phyloP scores from a whole-genome alignment of 1,140 invertebrate species.

The Lithobius niger region DNA sequence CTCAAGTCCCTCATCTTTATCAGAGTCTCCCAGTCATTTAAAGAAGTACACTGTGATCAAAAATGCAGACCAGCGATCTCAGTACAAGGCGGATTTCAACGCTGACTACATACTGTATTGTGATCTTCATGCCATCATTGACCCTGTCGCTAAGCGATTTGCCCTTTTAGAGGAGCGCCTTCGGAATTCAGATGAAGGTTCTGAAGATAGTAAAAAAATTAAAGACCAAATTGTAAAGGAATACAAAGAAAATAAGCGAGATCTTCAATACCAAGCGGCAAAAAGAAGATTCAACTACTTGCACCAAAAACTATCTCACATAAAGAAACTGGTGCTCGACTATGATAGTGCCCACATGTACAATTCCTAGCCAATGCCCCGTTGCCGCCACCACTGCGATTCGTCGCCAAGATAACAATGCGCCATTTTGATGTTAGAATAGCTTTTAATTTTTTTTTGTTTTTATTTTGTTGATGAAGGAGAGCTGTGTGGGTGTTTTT shows the following conservation, averaged over 20 bases:
- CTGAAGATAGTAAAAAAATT: slow-evolving; percentile 42
- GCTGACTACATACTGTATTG: slow-evolving; percentile 70
- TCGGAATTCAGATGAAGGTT: slow-evolving; percentile 36
- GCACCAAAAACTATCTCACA: slow-evolving; percentile 76
- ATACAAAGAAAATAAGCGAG: slow-evolving; percentile 60
- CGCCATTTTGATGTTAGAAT: no score
- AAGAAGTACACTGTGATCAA: slow-evolving; percentile 62
- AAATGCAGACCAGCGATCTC: slow-evolving; percentile 53
- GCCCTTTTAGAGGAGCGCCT: slow-evolving; percentile 51
- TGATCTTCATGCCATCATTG: slow-evolving; percentile 54
- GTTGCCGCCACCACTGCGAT: no score
- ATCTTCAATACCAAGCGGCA: slow-evolving; percentile 51
- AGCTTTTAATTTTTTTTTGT: no score
- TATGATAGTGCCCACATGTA: slow-evolving; percentile 42
- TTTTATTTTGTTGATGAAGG: no score
- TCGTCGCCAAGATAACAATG: no score
- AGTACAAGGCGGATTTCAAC: slow-evolving; percentile 79
- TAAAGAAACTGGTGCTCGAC: slow-evolving; percentile 68
- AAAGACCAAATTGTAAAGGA: slow-evolving; percentile 62
- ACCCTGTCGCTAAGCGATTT: slow-evolving; percentile 60
- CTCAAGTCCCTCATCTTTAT: slow-evolving; percentile 17
- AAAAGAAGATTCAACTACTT: slow-evolving; percentile 67
- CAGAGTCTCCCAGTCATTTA: slow-evolving; percentile 39
- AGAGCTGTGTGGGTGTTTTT: no score
- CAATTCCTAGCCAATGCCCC: slow-evolving; percentile 9